phyloP scores from a whole-genome alignment of 2,797 vertebrate genomes.

The Meriones psammophilus region DNA sequence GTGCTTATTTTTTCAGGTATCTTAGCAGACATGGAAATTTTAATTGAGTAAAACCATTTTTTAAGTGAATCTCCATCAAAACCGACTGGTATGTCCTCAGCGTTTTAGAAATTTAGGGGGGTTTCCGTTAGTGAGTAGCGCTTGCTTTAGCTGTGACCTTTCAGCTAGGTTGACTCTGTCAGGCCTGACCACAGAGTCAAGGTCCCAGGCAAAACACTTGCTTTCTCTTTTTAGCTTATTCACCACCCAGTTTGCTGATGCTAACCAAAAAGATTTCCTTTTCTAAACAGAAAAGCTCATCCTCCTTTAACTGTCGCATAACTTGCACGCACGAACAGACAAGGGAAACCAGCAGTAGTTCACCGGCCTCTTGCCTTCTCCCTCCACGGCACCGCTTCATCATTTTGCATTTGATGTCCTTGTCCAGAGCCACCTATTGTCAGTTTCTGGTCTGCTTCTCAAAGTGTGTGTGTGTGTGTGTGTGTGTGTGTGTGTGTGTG shows the following conservation, averaged over 20 bases:
- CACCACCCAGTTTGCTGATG: constrained; percentile 59
- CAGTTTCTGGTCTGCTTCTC: constrained; percentile 50
- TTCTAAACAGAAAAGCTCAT: constrained; percentile 46
- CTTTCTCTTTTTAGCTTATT: constrained; percentile 54
- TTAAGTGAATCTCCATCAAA: constrained; percentile 59
- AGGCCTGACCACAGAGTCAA: constrained; percentile 69
- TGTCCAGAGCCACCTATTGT: not conserved
- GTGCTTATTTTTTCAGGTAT: constrained; percentile 68
- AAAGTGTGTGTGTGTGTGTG: not conserved
- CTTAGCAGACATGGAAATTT: constrained; percentile 73
- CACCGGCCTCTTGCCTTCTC: not conserved
- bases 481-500: not conserved
- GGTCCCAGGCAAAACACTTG: not conserved
- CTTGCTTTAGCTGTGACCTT: constrained; percentile 74
- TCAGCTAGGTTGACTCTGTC: constrained; percentile 59
- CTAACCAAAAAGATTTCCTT: constrained; percentile 71
- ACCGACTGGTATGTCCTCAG: not conserved
- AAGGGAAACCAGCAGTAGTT: not conserved
- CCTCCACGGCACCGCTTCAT: not conserved
- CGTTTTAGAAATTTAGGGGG: constrained; percentile 64
- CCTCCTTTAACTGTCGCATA: not conserved
- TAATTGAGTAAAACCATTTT: constrained; percentile 64
- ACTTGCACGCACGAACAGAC: not conserved
- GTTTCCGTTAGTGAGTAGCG: constrained; percentile 60
- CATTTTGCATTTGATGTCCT: not conserved